These are phyloP conservation scores for Salvelinus namaycush DNA, from an alignment of 2,113 vertebrate species.

Conservation along the genomic window DNA sequence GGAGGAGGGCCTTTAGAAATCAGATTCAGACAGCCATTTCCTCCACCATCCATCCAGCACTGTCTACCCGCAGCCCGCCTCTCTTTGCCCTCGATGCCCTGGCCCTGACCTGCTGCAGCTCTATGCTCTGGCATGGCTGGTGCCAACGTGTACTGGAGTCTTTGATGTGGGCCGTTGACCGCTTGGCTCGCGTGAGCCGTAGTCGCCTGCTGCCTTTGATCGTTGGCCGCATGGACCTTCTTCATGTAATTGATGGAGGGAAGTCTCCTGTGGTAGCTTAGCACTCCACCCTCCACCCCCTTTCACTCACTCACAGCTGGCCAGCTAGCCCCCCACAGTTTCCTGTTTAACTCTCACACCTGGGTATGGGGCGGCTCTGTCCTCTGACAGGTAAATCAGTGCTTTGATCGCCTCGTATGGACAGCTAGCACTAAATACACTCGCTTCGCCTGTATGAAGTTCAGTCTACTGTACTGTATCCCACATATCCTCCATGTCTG, in stretches of 20 bases:
- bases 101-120: not conserved
- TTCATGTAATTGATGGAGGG: conserved; percentile 38
- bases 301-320: conserved; percentile 25
- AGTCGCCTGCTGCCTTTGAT: conserved; percentile 40
- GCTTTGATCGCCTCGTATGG: conserved; percentile 11
- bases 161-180: conserved; percentile 51
- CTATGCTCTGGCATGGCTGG: not conserved
- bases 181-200: conserved; percentile 9
- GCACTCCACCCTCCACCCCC: conserved; percentile 5
- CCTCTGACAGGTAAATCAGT: conserved; percentile 43
- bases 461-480: conserved; percentile 21
- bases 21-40: not conserved
- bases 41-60: not conserved
- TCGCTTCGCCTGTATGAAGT: conserved; percentile 3
- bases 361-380: conserved; percentile 14
- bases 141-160: conserved; percentile 30
- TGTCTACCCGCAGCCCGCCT: not conserved
- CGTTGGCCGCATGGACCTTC: not conserved
- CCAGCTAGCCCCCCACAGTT: conserved; percentile 14
- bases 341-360: conserved; percentile 45
- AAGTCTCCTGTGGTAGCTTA: not conserved
- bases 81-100: not conserved
- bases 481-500: conserved; percentile 34
- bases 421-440: conserved; percentile 25
- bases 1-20: not conserved